Evolutionary conservation across 1,140 invertebrate species (phyloP), one percentile per base, ranked within the genome.

Genomic region (Pseudomyrmex concolor): DNA sequence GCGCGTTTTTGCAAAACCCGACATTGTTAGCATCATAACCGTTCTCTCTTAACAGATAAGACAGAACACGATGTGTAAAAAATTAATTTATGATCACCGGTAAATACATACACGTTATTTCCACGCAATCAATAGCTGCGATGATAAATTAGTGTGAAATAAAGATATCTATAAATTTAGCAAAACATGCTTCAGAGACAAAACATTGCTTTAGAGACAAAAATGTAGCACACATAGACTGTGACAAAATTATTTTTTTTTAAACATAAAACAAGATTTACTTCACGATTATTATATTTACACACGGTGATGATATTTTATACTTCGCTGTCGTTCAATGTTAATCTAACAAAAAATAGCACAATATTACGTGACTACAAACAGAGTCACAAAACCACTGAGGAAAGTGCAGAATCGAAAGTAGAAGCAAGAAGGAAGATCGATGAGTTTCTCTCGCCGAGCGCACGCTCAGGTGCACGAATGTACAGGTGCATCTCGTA

Each of bases 401-500:
- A 12, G 19, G n/a, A 10, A 59, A 19, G 9, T 34, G 22, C 63
- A n/a, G n/a, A n/a, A 45, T 45, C 63, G 34, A 66, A 66, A 77
- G 73, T 34, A 34, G 34, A 34, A 34, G 4, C 34, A 34, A 34
- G 66, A 85, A 48, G 15, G 10, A 85, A 76, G 84, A 86, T 86
- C 78, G 77, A 86, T 83, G 70, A 83, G 84, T 17, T 50, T 83
- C 19, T 48, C 57, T 25, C 10, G 15, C 4, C 19, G 25, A 66
- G 13, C 10, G 22, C 51, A 5, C 25, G n/a, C 84, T 59, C 71
- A 87, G 78, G 68, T 83, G 85, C 63, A 54, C 12, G 15, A 25
- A 19, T 34, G 34, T 74, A 57, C 86, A 87, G 81, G 85, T 84
- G 86, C 57, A 70, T 34, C 25, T 34, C 34, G 17, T 17, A 51